phyloP scores from a whole-genome alignment of 2,113 vertebrate species.

The Syngnathus floridae region DNA sequence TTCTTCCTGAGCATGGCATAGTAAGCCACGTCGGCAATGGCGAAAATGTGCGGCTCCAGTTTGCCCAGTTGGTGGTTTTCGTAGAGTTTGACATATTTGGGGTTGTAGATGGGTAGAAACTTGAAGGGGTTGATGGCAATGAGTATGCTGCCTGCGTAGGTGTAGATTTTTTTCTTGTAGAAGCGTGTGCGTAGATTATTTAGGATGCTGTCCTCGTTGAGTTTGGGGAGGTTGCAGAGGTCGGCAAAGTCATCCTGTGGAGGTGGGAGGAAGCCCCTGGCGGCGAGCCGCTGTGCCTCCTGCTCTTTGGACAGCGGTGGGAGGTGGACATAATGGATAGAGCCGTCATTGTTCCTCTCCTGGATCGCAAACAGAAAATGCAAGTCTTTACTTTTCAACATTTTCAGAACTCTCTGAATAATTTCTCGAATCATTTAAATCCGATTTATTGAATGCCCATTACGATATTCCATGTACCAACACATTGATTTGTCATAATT shows the following conservation, averaged over 20 bases:
- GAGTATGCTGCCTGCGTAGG: constrained; percentile 93
- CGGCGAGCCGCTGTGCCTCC: constrained; percentile 74
- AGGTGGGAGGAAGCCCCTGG: constrained; percentile 87
- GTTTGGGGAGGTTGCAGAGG: constrained; percentile 86
- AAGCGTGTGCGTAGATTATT: constrained; percentile 86
- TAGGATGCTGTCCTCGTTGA: constrained; percentile 84
- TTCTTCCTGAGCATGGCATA: constrained; percentile 91
- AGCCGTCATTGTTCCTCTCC: constrained; percentile 83
- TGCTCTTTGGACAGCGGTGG: constrained; percentile 73
- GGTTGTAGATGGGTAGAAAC: constrained; percentile 98
- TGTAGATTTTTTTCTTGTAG: constrained; percentile 92
- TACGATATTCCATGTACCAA: not conserved
- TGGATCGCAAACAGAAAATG: constrained; percentile 5
- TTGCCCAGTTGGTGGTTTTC: constrained; percentile 96
- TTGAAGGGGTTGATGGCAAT: constrained; percentile 96
- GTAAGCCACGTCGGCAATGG: constrained; percentile 93
- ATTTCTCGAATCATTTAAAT: too few species aligned
- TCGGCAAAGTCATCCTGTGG: constrained; percentile 85
- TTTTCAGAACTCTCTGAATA: too few species aligned
- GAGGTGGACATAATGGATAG: constrained; percentile 81
- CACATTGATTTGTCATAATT: not conserved
- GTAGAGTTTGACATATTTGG: constrained; percentile 97
- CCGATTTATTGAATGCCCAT: too few species aligned
- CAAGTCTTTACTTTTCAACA: not conserved
- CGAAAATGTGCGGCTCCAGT: constrained; percentile 96